phyloP scores from a whole-genome alignment of 2,113 vertebrate species.

The Nesospiza acunhae region DNA sequence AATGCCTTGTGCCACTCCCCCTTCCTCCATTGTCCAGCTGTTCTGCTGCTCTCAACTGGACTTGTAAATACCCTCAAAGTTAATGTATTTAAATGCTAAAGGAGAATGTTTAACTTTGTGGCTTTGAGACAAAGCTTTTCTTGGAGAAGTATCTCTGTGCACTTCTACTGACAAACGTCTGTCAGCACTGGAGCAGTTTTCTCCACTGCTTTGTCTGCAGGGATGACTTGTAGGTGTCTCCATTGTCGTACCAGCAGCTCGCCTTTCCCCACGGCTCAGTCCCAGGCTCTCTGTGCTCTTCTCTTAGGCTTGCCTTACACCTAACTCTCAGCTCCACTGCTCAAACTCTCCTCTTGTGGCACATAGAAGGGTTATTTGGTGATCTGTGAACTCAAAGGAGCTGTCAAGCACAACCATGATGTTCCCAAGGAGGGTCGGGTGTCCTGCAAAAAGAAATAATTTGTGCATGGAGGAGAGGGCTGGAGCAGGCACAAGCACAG shows the following conservation, averaged over 20 bases:
- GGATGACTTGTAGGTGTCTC: constrained; percentile 8
- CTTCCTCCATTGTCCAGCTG: constrained; percentile 18
- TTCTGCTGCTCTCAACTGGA: constrained; percentile 71
- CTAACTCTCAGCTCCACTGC: background rate
- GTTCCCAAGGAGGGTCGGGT: background rate
- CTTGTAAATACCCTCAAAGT: constrained; percentile 67
- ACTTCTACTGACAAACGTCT: constrained; percentile 62
- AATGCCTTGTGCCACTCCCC: constrained; percentile 48
- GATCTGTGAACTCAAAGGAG: background rate
- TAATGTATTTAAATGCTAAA: constrained; percentile 72
- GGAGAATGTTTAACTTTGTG: constrained; percentile 69
- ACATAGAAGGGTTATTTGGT: background rate
- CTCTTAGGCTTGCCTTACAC: background rate
- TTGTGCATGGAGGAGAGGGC: background rate
- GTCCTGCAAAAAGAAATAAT: background rate
- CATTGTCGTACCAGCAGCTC: background rate
- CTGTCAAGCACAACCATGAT: background rate
- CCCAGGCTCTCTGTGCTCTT: background rate
- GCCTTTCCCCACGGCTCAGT: background rate
- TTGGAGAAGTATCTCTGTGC: constrained; percentile 62
- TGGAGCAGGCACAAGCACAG: background rate
- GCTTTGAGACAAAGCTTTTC: constrained; percentile 59
- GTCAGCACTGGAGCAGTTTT: constrained; percentile 66
- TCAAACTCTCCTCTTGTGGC: background rate
- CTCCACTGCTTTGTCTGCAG: constrained; percentile 68